Evolutionary conservation across 2,113 vertebrate genomes (phyloP), one percentile per base, ranked within the genome.

Genomic region (Lepisosteus oculatus): DNA sequence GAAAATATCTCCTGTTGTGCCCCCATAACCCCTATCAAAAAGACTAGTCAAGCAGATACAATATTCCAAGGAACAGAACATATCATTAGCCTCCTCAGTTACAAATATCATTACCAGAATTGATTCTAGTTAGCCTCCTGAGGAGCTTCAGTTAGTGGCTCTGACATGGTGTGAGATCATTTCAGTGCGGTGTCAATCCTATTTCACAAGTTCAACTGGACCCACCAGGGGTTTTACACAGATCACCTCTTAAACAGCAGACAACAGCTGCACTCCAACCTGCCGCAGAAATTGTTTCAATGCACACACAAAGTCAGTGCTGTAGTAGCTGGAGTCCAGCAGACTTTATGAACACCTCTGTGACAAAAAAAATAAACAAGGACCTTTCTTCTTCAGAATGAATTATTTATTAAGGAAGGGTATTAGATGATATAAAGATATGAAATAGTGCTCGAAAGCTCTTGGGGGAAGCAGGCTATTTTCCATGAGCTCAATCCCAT

Each of bases 51-150:
- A 9, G 47, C 72, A 82, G 79, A 81, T 78, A 67, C 80, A 83
- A 85, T 89, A 85, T 87, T 84, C 80, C 80, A 80, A 83, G 84
- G 81, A 76, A 85, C 83, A 72, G 84, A 84, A 86, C 84, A 81
- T 80, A 87, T 90, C 87, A 90, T 90, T 87, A 88, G 78, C 78
- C 79, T 72, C 73, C 85, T 85, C 80, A 87, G 87, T 89, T 88
- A 87, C 85, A 86, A 87, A 86, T 86, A 87, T 89, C 85, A 87
- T 88, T 87, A 89, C 77, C 74, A 79, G 82, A 86, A 87, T 83
- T 86, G 87, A 89, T 88, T 87, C 80, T 74, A 73, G 83, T 82
- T 80, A 78, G 80, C 83, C 79, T 86, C 85, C 80, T 80, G 75
- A 77, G 86, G 84, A 73, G 76, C 71, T 75, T 76, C 76, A 70